These are phyloP conservation scores for Strigamia crassipes DNA, from an alignment of 2,888 invertebrate genomes.

Conservation along the genomic window DNA sequence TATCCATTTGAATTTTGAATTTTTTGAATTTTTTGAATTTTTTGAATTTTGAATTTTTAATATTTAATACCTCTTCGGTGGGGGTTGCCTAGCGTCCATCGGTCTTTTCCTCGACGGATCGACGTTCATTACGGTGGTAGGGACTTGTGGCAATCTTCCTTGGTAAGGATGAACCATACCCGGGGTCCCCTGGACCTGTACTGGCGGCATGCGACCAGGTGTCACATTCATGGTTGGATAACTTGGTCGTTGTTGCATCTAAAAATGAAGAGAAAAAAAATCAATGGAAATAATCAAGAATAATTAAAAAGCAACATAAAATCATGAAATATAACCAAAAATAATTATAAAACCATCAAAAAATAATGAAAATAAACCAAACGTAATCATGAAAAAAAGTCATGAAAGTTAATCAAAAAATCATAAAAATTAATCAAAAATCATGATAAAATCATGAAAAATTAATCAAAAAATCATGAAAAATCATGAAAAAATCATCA, in stretches of 20 bases:
- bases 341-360: too few species aligned
- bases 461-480: too few species aligned
- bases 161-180: slow-evolving; percentile 46
- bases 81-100: slow-evolving; percentile 43
- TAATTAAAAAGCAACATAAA: too few species aligned
- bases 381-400: too few species aligned
- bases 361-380: too few species aligned
- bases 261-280: background rate
- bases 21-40: background rate
- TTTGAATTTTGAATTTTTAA: background rate
- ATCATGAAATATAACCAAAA: too few species aligned
- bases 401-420: too few species aligned
- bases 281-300: background rate
- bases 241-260: slow-evolving; percentile 43
- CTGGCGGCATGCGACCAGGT: slow-evolving; percentile 45
- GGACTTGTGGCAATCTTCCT: slow-evolving; percentile 48
- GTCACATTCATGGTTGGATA: slow-evolving; percentile 21
- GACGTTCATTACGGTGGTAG: background rate
- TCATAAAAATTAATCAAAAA: too few species aligned
- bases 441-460: too few species aligned
- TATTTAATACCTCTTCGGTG: slow-evolving; percentile 36
- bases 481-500: too few species aligned
- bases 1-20: background rate
- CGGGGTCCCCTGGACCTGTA: slow-evolving; percentile 40
- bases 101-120: slow-evolving; percentile 49